phyloP scores from a whole-genome alignment of 2,797 vertebrate genomes.

The Neopelma chrysocephalum region DNA sequence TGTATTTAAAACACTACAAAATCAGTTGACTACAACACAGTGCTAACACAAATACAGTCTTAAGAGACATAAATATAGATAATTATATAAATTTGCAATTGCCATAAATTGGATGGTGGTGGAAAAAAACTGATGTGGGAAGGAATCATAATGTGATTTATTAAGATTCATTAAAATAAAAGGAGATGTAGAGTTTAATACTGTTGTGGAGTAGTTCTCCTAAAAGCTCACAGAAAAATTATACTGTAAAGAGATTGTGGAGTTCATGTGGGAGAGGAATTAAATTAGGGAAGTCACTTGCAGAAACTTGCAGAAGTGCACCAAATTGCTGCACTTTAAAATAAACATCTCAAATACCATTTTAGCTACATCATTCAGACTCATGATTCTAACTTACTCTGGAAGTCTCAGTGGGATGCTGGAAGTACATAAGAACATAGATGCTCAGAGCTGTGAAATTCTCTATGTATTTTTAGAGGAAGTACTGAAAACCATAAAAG shows the following conservation, averaged over 20 bases:
- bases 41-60: background rate
- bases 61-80: background rate
- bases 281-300: background rate
- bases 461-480: background rate
- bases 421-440: background rate
- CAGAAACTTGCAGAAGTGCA: background rate
- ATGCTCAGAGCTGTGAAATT: background rate
- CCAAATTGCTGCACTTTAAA: background rate
- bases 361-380: background rate
- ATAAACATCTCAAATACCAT: background rate
- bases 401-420: background rate
- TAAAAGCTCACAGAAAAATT: background rate
- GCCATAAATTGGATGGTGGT: background rate
- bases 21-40: background rate
- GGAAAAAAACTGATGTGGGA: background rate
- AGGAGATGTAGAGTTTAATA: background rate
- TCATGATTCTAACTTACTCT: background rate
- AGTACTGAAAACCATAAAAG: background rate
- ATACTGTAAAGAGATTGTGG: background rate
- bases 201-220: background rate
- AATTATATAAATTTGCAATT: background rate
- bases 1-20: background rate
- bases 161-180: background rate
- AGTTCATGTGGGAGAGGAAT: background rate
- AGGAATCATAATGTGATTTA: background rate